Base-by-base conservation (phyloP, 2,888 invertebrate species). In the Sarcophaga rosellei region DNA sequence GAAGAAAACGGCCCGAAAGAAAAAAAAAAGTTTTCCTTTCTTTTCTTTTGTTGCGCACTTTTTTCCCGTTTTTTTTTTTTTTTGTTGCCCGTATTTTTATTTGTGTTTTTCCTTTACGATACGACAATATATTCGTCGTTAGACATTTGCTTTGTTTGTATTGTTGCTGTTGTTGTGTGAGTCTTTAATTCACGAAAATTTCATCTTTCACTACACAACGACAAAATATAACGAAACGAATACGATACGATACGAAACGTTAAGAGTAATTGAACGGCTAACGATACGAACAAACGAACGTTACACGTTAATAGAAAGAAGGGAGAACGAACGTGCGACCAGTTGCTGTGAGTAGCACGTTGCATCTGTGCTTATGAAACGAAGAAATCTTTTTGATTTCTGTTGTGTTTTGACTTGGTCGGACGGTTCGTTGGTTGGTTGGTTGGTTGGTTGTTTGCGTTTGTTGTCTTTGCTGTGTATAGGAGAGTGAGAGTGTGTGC, bases 321-420 rank as follows among this genome's bases (percentile, higher is more conserved):
- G 79, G 79, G 78, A 84, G 84, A 86, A 86, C 81, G 87, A 87
- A 88, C 87, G 87, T 86, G 87, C 90, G 90, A 90, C 90, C 89
- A 90, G 90, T 90, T 90, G 90, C 90, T 90, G 89, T 87, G 90
- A 89, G 88, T 89, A 89, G 90, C 90, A 90, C 90, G 89, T 90
- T 90, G 90, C 90, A 90, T 90, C 90, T 90, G 90, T 89, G 89
- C 88, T 89, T 88, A 88, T 84, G 84, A 84, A 86, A 86, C 86
- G 81, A 86, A 87, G 87, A 88, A 89, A 88, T 89, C 89, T 90
- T 90, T 90, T 90, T 90, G 90, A 90, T 89, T 90, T 90, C 89
- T 89, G 89, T 88, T 90, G 84, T 82, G 66, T 79, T n/a, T n/a
- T 84, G 86, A 86, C 86, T 86, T 86, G 81, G 84, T 79, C 79